phyloP scores from a whole-genome alignment of 2,113 vertebrate genomes.

The Pontoporia blainvillei region DNA sequence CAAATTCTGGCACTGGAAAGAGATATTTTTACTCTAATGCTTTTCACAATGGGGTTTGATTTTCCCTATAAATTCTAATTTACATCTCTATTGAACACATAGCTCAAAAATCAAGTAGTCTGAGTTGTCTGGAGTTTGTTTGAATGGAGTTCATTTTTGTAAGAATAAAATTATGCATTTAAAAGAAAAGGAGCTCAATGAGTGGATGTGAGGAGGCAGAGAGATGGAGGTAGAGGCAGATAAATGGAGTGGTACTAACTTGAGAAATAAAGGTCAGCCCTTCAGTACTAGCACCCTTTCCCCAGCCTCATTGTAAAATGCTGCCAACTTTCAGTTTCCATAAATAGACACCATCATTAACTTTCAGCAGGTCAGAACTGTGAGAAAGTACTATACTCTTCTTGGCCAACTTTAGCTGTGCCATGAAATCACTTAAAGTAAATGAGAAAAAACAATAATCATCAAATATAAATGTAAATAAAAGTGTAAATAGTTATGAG shows the following conservation, averaged over 20 bases:
- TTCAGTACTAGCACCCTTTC: neutral
- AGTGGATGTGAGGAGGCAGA: neutral
- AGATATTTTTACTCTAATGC: slow-evolving; percentile 46
- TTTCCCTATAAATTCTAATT: slow-evolving; percentile 49
- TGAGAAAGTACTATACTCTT: neutral
- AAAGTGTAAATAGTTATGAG: neutral
- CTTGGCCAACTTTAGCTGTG: neutral
- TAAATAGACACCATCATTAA: neutral
- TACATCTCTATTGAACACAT: slow-evolving; percentile 47
- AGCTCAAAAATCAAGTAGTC: slow-evolving; percentile 63
- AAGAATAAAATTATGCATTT: slow-evolving; percentile 68
- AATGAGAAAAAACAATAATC: neutral
- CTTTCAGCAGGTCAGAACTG: neutral
- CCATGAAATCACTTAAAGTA: neutral
- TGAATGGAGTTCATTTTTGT: slow-evolving; percentile 45
- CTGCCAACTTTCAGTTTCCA: slow-evolving; percentile 45
- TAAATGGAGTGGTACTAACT: neutral
- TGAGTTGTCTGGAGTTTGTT: slow-evolving; percentile 47
- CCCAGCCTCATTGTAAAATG: neutral
- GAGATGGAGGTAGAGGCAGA: neutral
- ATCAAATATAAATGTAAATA: neutral
- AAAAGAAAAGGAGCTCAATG: slow-evolving; percentile 41
- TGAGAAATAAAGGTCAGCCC: neutral
- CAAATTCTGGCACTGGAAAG: slow-evolving; percentile 52
- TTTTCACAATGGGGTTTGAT: slow-evolving; percentile 33